phyloP scores from a whole-genome alignment of 2,888 invertebrate genomes.

The Oxytorus armatus region DNA sequence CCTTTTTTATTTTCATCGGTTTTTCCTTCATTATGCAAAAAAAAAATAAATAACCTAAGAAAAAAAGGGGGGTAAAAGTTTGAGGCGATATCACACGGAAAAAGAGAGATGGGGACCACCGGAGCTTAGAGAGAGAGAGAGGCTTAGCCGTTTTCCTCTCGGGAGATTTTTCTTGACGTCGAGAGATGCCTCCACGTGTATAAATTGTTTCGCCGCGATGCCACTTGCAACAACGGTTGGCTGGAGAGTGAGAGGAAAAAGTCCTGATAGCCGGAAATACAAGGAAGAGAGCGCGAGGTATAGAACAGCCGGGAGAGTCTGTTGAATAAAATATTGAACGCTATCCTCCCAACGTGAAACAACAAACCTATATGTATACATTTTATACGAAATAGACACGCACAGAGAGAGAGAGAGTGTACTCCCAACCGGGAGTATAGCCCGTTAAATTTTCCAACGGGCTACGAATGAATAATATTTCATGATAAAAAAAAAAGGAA shows the following conservation, averaged over 20 bases:
- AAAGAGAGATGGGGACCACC: neutral
- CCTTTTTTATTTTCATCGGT: neutral
- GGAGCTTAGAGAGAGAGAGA: slow-evolving; percentile 1
- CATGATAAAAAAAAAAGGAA: too few species aligned
- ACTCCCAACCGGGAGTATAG: too few species aligned
- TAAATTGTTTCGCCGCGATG: neutral
- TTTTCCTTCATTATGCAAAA: neutral
- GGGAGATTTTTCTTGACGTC: slow-evolving; percentile 3
- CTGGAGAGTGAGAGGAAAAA: neutral
- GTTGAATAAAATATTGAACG: slow-evolving; percentile 57
- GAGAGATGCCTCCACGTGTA: neutral
- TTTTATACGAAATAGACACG: too few species aligned
- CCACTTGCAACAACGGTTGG: neutral
- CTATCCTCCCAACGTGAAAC: neutral
- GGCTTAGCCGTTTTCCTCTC: slow-evolving; percentile 7
- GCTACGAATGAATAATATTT: slow-evolving; percentile 37
- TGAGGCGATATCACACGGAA: neutral
- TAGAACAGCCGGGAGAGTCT: slow-evolving; percentile 20
- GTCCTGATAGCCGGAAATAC: slow-evolving; percentile 17
- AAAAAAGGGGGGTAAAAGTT: neutral
- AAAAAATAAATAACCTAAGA: neutral
- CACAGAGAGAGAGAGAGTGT: neutral
- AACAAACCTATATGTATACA: slow-evolving; percentile 1
- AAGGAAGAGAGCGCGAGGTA: slow-evolving; percentile 1
- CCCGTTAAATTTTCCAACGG: slow-evolving; percentile 16